Base-by-base conservation (phyloP, 2,888 invertebrate genomes). In the Dynastes grantii region DNA sequence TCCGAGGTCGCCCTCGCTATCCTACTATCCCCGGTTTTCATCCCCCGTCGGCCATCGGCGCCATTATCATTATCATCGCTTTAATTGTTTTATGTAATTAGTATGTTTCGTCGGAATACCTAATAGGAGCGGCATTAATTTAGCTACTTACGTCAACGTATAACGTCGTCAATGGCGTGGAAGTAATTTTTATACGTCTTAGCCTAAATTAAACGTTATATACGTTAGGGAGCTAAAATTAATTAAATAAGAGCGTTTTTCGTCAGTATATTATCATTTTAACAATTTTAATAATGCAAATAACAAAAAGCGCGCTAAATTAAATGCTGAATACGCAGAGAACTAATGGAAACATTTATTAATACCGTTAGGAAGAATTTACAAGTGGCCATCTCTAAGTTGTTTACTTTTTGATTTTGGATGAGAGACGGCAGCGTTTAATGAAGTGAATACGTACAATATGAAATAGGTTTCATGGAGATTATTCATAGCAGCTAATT, bases 11-110 rank as follows among this genome's bases (percentile, higher is more conserved):
- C 67, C 67, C 67, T 45, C 45, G 45, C 45, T 27, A 22, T 45
- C 22, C 22, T 22, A 49, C 49, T 32, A 49, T 63, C 32, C 63
- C 67, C 16, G 64, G 67, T 16, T 67, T 67, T 67, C 67, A 67
- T 67, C 67, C 45, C 67, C 45, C 45, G 49, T 49, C 67, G 67
- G 32, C 67, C 67, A 67, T 67, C 67, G 32, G 9, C 67, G 67
- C 45, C 67, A 67, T 67, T 67, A 67, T 67, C 67, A 67, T 67
- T 67, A 67, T 67, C 67, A 67, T 53, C 70, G 51, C 70, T 70
- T 51, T 53, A 53, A 70, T 53, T 70, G 53, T 53, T 70, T 70
- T 70, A 70, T 53, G 53, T 53, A 53, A 70, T 53, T 53, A 70
- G 53, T 55, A 22, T 70, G 70, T 70, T 70, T 70, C 70, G 70